Percentiles rank a stretch among this genome's conserved stretches.
phyloP scores from a whole-genome alignment of 2,888 invertebrate species.

The Dicroscelio sp. region DNA sequence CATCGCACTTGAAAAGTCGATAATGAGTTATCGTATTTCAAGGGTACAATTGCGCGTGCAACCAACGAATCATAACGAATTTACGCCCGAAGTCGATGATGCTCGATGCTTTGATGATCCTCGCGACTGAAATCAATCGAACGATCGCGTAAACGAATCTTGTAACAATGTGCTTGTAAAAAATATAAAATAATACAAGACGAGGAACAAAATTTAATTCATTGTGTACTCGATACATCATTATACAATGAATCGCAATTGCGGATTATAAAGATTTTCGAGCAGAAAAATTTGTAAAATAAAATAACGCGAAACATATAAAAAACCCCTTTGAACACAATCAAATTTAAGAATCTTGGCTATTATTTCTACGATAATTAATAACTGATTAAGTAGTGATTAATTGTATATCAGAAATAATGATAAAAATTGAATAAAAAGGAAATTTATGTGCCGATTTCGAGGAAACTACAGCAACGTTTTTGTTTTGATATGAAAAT shows the following conservation, averaged over 20 bases:
- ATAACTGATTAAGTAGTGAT: no score
- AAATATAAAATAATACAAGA: constrained; percentile 33
- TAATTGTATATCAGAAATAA: no score
- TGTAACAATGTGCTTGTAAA: constrained; percentile 62
- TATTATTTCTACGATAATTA: constrained; percentile 23
- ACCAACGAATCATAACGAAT: constrained; percentile 79
- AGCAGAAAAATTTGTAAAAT: constrained; percentile 55
- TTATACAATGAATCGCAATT: constrained; percentile 64
- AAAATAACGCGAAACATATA: constrained; percentile 70
- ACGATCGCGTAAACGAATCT: constrained; percentile 64
- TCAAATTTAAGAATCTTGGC: constrained; percentile 78
- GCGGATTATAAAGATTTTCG: constrained; percentile 55
- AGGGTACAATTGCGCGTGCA: constrained; percentile 61
- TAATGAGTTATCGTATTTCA: constrained; percentile 64
- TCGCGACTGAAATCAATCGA: constrained; percentile 67
- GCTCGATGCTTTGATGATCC: constrained; percentile 70
- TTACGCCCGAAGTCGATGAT: constrained; percentile 67
- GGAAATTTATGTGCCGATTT: no score
- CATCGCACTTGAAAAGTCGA: constrained; percentile 58
- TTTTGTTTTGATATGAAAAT: no score
- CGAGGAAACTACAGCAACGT: no score
- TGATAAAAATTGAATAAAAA: no score
- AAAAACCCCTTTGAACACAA: constrained; percentile 55
- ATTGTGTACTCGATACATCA: constrained; percentile 66
- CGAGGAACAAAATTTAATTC: background rate